These are phyloP conservation scores for Drosophila murphyi DNA, from an alignment of 1,140 invertebrate species.

Conservation along the genomic window DNA sequence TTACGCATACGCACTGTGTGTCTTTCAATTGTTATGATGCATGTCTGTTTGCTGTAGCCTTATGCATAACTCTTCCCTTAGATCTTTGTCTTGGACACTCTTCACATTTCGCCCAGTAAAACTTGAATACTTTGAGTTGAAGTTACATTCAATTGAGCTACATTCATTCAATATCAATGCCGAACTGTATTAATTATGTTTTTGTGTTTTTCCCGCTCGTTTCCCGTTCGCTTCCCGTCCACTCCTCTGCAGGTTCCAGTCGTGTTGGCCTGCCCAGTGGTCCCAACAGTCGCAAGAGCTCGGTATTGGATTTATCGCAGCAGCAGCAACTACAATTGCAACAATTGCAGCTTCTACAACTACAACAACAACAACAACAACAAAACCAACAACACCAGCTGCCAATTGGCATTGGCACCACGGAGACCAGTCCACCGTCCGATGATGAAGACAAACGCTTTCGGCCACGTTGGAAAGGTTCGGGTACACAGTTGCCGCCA, in stretches of 20 bases:
- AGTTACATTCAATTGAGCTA: slow-evolving; percentile 51
- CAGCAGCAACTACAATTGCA: slow-evolving; percentile 65
- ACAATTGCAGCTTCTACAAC: slow-evolving; percentile 48
- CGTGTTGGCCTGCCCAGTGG: slow-evolving; percentile 76
- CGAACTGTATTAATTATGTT: slow-evolving; percentile 3
- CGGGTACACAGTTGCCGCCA: slow-evolving; percentile 81
- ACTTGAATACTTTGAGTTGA: slow-evolving; percentile 45
- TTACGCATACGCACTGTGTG: slow-evolving; percentile 26
- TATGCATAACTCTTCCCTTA: slow-evolving; percentile 16
- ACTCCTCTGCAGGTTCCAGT: slow-evolving; percentile 61
- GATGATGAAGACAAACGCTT: slow-evolving; percentile 80
- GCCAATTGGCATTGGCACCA: slow-evolving; percentile 73
- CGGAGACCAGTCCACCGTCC: slow-evolving; percentile 85
- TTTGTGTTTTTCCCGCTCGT: not conserved
- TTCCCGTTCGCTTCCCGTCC: not conserved
- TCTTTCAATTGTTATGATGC: slow-evolving; percentile 31
- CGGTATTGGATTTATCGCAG: slow-evolving; percentile 72
- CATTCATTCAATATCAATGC: slow-evolving; percentile 16
- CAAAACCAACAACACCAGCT: slow-evolving; percentile 59
- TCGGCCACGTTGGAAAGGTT: slow-evolving; percentile 80
- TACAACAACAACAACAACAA: slow-evolving; percentile 45
- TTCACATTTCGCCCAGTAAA: slow-evolving; percentile 57
- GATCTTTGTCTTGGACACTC: slow-evolving; percentile 32
- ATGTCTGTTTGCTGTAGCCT: slow-evolving; percentile 32
- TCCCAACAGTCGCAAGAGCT: slow-evolving; percentile 77